These are phyloP conservation scores for Heteromormyrus szaboi DNA, from an alignment of 2,797 vertebrate species.

Conservation along the genomic window DNA sequence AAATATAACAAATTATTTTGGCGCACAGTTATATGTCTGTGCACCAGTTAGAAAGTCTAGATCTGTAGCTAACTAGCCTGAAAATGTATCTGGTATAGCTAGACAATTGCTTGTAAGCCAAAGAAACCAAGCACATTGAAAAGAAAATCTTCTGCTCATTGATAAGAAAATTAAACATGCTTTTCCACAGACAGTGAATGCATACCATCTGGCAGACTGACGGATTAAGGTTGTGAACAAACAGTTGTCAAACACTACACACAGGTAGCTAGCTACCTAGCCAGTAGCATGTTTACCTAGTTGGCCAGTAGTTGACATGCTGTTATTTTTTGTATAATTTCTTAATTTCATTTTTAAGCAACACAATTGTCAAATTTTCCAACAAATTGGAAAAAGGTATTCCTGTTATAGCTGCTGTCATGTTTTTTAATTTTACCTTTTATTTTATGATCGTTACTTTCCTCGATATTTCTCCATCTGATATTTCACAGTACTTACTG, in stretches of 20 bases:
- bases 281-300: not conserved
- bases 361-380: not conserved
- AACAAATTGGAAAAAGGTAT: not conserved
- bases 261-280: not conserved
- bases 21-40: not conserved
- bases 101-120: slow-evolving; percentile 1
- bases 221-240: not conserved
- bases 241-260: not conserved
- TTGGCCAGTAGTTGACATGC: not conserved
- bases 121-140: not conserved
- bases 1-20: not conserved
- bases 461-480: not conserved
- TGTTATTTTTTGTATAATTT: not conserved
- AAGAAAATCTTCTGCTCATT: not conserved
- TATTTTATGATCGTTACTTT: not conserved
- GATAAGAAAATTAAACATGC: not conserved
- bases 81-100: not conserved
- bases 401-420: not conserved
- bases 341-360: not conserved
- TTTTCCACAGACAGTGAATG: not conserved
- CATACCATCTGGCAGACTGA: not conserved
- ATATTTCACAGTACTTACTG: not conserved
- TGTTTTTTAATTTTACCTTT: not conserved
- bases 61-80: not conserved
- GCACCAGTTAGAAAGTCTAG: not conserved